Evolutionary conservation across 2,797 vertebrate genomes (phyloP), one percentile per base, ranked within the genome.

Genomic region (Salarias fasciatus): DNA sequence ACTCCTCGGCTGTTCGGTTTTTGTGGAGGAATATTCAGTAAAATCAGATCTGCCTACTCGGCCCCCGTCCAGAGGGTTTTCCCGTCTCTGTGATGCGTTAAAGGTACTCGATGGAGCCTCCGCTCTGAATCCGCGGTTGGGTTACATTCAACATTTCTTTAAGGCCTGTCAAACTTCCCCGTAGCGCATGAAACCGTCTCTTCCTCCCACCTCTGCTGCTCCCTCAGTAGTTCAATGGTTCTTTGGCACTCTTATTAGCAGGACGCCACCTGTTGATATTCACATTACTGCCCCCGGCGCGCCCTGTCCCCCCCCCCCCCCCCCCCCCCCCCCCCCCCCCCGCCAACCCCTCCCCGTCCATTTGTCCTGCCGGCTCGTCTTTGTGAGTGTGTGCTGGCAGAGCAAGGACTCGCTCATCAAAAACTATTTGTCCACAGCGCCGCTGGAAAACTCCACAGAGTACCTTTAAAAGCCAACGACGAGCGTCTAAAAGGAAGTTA

Each of bases 401-500:
- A 55, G 45, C 0, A 0, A 55, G 6, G n/a, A 43, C n/a, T 11
- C 0, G 1, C 48, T 44, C 10, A 18, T 41, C 9, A 35, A 33
- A 63, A 15, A 24, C 18, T 3, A 36, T 43, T 33, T 56, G 48
- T 57, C 59, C 41, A 57, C 53, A 79, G 67, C 11, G 46, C 52
- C 55, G 62, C 53, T 48, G 37, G 60, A 54, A 76, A 76, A 63
- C 60, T 68, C 70, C 63, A 75, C 24, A 69, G 67, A 76, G 69
- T 30, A 77, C 57, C 80, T 80, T 84, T 77, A 86, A 84, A 69
- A 72, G 40, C 49, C 12, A 43, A 70, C 57, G 45, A 8, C 15
- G 54, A 15, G 15, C 11, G 7, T 13, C 15, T 42, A 41, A 51
- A 45, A 60, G 55, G 40, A 38, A 49, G 8, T 51, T 29, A 35